Percentiles rank a stretch among this genome's conserved stretches.
These are phyloP conservation scores for Coenobita brevimanus DNA, from an alignment of 1,140 invertebrate genomes.

Conservation along the genomic window DNA sequence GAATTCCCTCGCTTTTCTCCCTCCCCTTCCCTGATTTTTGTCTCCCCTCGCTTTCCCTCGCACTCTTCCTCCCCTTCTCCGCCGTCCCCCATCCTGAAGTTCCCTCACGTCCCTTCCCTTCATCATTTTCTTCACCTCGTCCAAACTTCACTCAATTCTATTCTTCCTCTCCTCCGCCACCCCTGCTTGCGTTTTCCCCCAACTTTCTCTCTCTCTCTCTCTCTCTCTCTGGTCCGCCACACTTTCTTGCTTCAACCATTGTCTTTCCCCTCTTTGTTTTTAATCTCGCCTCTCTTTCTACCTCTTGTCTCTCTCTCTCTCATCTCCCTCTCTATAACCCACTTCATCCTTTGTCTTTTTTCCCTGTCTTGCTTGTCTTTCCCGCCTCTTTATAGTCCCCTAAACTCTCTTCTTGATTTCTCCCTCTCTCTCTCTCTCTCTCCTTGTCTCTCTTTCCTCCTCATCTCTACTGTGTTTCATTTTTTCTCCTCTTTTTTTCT, in stretches of 20 bases:
- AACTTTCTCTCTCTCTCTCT: not conserved
- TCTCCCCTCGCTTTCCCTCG: too few relatives aligned
- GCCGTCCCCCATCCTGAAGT: too few relatives aligned
- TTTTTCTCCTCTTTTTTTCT: too few relatives aligned
- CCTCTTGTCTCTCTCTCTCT: not conserved
- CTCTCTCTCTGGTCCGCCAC: not conserved
- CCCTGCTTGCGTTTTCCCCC: too few relatives aligned
- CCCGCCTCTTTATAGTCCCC: too few relatives aligned
- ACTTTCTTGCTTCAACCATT: not conserved
- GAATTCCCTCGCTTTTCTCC: not conserved
- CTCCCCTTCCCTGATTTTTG: not conserved
- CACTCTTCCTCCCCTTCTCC: too few relatives aligned
- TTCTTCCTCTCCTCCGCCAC: not conserved
- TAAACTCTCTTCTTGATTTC: too few relatives aligned
- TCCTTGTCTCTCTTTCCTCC: not conserved
- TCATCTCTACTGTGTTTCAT: too few relatives aligned
- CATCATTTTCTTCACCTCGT: not conserved
- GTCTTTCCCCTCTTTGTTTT: not conserved
- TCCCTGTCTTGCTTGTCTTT: too few relatives aligned
- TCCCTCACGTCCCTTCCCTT: not conserved
- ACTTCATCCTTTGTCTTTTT: too few relatives aligned
- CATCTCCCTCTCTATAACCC: too few relatives aligned
- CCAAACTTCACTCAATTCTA: not conserved
- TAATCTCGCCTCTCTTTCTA: not conserved
- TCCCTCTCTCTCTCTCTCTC: not conserved